A percentile compares a stretch with the other conserved stretches of the same genome.
Conservation (phyloP, 2,888 invertebrate genomes). For the Eupeodes luniger region DNA sequence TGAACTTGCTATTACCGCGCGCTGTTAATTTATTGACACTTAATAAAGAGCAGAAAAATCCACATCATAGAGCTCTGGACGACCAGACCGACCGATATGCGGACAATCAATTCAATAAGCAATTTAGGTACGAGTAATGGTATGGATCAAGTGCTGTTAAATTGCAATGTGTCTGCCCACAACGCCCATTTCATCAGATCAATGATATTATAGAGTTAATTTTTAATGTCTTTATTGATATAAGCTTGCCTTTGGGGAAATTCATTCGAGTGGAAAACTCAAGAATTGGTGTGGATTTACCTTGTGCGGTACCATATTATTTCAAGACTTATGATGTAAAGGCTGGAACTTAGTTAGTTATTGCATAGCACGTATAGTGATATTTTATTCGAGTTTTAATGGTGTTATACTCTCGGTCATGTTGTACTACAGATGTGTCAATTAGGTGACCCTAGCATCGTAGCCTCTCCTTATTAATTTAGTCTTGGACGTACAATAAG, state of each 20-base stretch:
- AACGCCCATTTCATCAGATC: conserved; percentile 63
- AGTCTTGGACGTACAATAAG: no score
- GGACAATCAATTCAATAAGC: conserved; percentile 43
- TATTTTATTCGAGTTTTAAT: no score
- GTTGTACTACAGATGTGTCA: no score
- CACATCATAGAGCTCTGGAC: conserved; percentile 20
- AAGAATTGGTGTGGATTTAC: neutral
- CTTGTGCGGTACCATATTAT: neutral
- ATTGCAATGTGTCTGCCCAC: conserved; percentile 48
- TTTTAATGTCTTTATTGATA: conserved; percentile 44
- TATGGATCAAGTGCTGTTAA: conserved; percentile 7
- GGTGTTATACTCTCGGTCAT: no score
- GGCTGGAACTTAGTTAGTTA: conserved; percentile 1
- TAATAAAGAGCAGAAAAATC: conserved; percentile 37
- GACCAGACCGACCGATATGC: neutral
- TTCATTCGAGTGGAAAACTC: conserved; percentile 44
- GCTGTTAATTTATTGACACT: conserved; percentile 66
- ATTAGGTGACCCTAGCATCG: no score
- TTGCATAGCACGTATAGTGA: no score
- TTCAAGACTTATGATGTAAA: neutral
- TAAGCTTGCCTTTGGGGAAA: conserved; percentile 47
- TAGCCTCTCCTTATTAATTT: no score
- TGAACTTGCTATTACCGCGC: conserved; percentile 30
- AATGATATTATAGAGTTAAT: conserved; percentile 36
- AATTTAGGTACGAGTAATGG: neutral